A percentile compares a stretch with the other conserved stretches of the same genome.
phyloP scores from a whole-genome alignment of 2,113 vertebrate genomes.

The Engraulis encrasicolus region DNA sequence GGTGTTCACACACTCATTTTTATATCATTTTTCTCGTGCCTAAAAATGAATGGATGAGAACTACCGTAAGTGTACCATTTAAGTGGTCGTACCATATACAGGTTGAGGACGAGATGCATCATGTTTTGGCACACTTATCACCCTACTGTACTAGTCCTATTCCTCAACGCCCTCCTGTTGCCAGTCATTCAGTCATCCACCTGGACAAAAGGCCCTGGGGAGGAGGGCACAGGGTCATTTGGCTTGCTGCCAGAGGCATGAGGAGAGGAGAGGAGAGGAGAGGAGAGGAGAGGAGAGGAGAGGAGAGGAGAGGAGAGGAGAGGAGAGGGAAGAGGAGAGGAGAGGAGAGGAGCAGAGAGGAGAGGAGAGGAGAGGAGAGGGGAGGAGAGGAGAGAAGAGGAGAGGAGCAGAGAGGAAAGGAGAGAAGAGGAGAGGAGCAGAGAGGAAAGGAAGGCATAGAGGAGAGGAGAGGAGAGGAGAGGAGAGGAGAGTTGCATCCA shows the following conservation, averaged over 20 bases:
- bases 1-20: background rate
- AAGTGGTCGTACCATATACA: background rate
- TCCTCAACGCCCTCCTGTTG: background rate
- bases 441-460: too few relatives aligned
- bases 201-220: constrained; percentile 42
- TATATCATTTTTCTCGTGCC: background rate
- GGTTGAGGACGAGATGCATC: constrained; percentile 1
- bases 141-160: background rate
- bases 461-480: too few relatives aligned
- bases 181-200: constrained; percentile 4
- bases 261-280: too few relatives aligned
- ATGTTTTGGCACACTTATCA: background rate
- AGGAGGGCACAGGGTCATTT: constrained; percentile 30
- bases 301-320: too few relatives aligned
- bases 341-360: too few relatives aligned
- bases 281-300: too few relatives aligned
- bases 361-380: too few relatives aligned
- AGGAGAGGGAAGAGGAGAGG: too few relatives aligned
- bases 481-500: background rate
- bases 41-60: background rate
- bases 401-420: too few relatives aligned
- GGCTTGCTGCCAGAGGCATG: background rate
- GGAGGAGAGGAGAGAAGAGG: too few relatives aligned
- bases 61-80: background rate
- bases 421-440: too few relatives aligned